phyloP scores from a whole-genome alignment of 2,888 invertebrate genomes.

The Athrips mouffetella region DNA sequence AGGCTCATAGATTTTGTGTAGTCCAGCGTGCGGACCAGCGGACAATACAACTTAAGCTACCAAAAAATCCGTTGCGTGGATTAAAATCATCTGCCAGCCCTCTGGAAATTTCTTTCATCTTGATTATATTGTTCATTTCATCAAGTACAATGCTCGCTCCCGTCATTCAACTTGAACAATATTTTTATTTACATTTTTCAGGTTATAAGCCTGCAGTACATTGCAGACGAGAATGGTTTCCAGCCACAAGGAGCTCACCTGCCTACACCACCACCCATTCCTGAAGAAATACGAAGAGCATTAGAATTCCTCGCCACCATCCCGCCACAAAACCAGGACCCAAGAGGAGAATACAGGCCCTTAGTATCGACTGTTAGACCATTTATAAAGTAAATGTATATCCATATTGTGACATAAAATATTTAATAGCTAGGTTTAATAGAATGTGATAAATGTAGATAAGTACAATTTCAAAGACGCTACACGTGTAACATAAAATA shows the following conservation, averaged over 20 bases:
- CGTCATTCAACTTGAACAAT: too few species aligned
- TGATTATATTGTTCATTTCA: neutral
- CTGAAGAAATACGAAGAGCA: conserved; percentile 81
- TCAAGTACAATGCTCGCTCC: too few species aligned
- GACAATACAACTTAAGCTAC: too few species aligned
- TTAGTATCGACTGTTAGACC: conserved; percentile 19
- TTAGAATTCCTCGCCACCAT: conserved; percentile 81
- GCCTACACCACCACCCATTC: conserved; percentile 83
- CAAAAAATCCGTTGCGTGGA: too few species aligned
- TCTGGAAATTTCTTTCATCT: neutral
- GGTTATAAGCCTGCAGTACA: conserved; percentile 80
- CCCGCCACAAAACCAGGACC: conserved; percentile 68
- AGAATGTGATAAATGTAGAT: too few species aligned
- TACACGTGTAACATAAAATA: neutral
- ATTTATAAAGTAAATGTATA: neutral
- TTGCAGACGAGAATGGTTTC: conserved; percentile 86
- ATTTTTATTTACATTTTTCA: too few species aligned
- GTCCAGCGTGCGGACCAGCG: too few species aligned
- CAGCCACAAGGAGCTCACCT: conserved; percentile 81
- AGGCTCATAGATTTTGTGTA: too few species aligned
- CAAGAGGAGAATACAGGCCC: conserved; percentile 33
- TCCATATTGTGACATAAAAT: too few species aligned
- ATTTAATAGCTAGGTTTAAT: too few species aligned
- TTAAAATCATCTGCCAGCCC: too few species aligned
- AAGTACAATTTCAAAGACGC: neutral